These are phyloP conservation scores for Priocnemis perturbator DNA, from an alignment of 2,888 invertebrate species.

Conservation along the genomic window DNA sequence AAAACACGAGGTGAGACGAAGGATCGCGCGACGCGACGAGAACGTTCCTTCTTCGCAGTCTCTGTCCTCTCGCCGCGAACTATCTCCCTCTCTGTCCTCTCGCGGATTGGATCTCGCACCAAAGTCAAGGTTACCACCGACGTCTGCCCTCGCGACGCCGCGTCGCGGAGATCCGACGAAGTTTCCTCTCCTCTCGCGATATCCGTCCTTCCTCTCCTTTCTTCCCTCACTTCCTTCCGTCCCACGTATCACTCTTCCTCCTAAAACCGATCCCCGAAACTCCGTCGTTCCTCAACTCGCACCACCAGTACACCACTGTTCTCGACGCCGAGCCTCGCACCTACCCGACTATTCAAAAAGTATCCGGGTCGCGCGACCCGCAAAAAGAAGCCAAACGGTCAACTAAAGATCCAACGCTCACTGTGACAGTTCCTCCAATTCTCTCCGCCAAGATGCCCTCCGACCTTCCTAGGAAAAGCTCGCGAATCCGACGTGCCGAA, in stretches of 20 bases:
- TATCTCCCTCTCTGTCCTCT: neutral
- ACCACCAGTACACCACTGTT: too few relatives aligned
- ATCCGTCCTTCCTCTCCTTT: neutral
- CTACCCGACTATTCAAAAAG: neutral
- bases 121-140: conserved; percentile 51
- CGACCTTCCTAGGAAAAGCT: too few relatives aligned
- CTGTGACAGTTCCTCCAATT: neutral
- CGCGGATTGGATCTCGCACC: conserved; percentile 15
- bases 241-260: too few relatives aligned
- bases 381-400: too few relatives aligned
- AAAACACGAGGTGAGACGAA: too few relatives aligned
- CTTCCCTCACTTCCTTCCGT: too few relatives aligned
- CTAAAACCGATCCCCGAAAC: too few relatives aligned
- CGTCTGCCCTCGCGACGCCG: conserved; percentile 13
- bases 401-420: neutral
- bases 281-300: too few relatives aligned
- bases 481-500: too few relatives aligned
- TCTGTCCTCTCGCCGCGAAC: conserved; percentile 1
- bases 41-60: neutral
- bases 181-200: neutral
- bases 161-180: conserved; percentile 19
- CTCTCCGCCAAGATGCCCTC: too few relatives aligned
- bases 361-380: too few relatives aligned
- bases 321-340: neutral
- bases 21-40: too few relatives aligned